Percentiles rank a stretch among this genome's conserved stretches.
Conservation (phyloP, 2,888 invertebrate species). For the Torymus texanus region DNA sequence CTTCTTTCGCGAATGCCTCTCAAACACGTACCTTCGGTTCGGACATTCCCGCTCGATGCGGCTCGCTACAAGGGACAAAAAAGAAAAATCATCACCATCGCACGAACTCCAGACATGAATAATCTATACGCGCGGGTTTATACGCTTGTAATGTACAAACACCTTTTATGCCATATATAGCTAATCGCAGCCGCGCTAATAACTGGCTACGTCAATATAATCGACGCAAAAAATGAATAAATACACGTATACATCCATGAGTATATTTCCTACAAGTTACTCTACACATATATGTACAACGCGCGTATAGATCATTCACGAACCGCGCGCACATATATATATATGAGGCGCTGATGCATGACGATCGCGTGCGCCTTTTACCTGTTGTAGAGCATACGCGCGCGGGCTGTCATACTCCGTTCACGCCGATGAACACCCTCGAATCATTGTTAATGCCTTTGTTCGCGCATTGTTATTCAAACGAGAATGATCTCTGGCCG, state of each 20-base stretch:
- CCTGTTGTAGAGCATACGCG: conserved; percentile 21
- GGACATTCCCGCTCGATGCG: conserved; percentile 93
- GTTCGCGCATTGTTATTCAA: conserved; percentile 53
- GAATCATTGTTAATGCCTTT: conserved; percentile 56
- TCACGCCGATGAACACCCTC: conserved; percentile 51
- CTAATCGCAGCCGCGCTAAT: conserved; percentile 31
- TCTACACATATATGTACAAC: neutral
- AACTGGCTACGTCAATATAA: conserved; percentile 19
- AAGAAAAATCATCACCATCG: neutral
- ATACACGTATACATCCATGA: neutral
- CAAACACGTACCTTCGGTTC: conserved; percentile 91
- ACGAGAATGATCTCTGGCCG: conserved; percentile 35
- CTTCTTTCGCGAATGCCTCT: conserved; percentile 90
- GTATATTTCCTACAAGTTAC: conserved; percentile 24
- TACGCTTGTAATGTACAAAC: neutral
- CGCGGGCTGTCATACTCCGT: conserved; percentile 42
- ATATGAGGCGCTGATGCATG: conserved; percentile 39
- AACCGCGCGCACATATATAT: neutral
- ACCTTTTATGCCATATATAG: conserved; percentile 10
- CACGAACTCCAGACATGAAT: too few relatives aligned
- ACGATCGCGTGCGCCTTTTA: conserved; percentile 54
- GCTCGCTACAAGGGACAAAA: conserved; percentile 78
- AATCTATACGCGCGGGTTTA: too few relatives aligned
- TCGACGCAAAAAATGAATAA: conserved; percentile 11
- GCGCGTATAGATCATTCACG: too few relatives aligned